Base-by-base conservation (phyloP, 1,140 invertebrate species). In the Aphidius ervi region DNA sequence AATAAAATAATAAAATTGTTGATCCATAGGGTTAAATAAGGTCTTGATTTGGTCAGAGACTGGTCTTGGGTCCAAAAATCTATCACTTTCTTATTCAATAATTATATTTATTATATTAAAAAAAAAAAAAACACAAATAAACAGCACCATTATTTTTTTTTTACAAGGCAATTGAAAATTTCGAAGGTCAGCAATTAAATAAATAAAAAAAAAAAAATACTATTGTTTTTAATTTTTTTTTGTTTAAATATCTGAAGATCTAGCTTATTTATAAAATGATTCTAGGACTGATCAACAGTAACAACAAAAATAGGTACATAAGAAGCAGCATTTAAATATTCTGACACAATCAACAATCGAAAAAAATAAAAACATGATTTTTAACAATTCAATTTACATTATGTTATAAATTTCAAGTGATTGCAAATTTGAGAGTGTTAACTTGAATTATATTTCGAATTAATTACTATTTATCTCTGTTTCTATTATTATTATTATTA, bases 271-370 rank as follows among this genome's bases (percentile, higher is more conserved):
- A 7, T 20, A 37, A 41, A 41, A 41, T 46, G 16, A 47, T 47
- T 52, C 9, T 42, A 20, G 57, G 46, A 59, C 57, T 49, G 52
- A 45, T 61, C 10, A 42, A 56, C 23, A 61, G 53, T 52, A 59
- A 63, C 50, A 56, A 63, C 45, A 62, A 48, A 58, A 61, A 20
- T 46, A 67, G 63, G 65, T 64, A 67, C 65, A 46, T 50, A 59
- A 61, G 65, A 67, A 67, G 65, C 64, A 67, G 65, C 65, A 63
- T 57, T 58, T 52, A 59, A 59, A 59, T 53, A 58, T 41, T 54
- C 46, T 58, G 42, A 54, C 10, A 41, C 23, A 41, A 59, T 42
- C 23, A 56, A 59, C 46, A 43, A 56, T 46, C 57, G 31, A 55
- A 50, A 57, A 50, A 49, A n/a, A 56, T 31, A 23, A 50, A 59